phyloP scores from a whole-genome alignment of 2,113 vertebrate species.

The Gasterosteus nipponicus region DNA sequence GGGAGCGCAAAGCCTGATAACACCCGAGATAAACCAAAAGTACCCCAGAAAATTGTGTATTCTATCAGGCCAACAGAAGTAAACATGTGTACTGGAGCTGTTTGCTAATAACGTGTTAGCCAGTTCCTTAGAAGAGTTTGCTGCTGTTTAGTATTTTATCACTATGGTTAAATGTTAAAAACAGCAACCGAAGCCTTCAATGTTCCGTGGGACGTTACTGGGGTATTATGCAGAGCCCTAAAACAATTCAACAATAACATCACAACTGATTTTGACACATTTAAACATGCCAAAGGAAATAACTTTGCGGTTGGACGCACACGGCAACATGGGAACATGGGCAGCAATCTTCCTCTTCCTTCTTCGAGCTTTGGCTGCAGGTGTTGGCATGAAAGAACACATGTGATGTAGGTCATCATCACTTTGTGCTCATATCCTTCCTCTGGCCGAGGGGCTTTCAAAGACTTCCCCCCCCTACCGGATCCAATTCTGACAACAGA shows the following conservation, averaged over 20 bases:
- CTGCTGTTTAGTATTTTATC: not conserved
- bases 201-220: no score
- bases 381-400: not conserved
- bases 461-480: not conserved
- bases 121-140: not conserved
- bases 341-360: not conserved
- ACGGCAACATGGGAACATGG: not conserved
- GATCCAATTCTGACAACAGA: not conserved
- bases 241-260: no score
- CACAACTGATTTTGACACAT: not conserved
- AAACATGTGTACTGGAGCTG: no score
- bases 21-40: conserved; percentile 8
- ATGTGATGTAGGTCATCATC: not conserved
- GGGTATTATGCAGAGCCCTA: no score
- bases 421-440: not conserved
- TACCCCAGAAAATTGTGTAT: not conserved
- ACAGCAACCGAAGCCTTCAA: no score
- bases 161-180: no score
- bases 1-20: conserved; percentile 28
- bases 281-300: not conserved
- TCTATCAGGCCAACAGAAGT: not conserved
- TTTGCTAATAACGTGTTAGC: not conserved
- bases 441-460: not conserved
- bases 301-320: not conserved
- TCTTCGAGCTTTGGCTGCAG: not conserved